Conservation (phyloP, 2,797 vertebrate genomes). For the Manis pentadactyla region DNA sequence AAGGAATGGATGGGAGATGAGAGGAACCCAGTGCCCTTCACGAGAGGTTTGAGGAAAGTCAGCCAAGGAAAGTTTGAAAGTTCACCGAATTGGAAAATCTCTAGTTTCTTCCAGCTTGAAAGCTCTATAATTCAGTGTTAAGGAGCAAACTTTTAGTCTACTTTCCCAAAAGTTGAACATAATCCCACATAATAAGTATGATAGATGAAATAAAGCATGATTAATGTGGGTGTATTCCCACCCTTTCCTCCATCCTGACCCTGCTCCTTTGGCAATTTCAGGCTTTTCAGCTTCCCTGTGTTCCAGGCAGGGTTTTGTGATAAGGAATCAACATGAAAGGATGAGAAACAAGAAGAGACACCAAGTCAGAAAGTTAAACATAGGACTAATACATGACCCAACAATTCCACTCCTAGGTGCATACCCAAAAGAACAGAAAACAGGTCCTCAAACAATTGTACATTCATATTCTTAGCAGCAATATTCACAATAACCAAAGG, state of each 20-base stretch:
- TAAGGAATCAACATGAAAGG: not conserved
- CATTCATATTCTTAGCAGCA: not conserved
- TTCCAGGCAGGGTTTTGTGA: not conserved
- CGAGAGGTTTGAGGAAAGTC: not conserved
- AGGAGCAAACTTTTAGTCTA: not conserved
- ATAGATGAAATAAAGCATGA: not conserved
- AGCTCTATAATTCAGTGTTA: not conserved
- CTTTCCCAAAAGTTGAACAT: not conserved
- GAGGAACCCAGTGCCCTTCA: not conserved
- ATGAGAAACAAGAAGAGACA: not conserved
- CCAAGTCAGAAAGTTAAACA: not conserved
- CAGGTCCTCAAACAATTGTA: not conserved
- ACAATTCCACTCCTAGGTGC: not conserved
- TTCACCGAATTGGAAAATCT: not conserved
- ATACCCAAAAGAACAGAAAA: not conserved
- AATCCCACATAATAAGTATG: not conserved
- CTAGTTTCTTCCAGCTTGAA: not conserved
- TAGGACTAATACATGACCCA: not conserved
- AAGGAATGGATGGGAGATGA: not conserved
- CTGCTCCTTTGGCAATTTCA: not conserved
- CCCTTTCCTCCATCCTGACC: not conserved
- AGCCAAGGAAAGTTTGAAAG: not conserved
- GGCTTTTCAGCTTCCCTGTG: not conserved
- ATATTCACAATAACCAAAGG: not conserved
- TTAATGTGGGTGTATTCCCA: not conserved